phyloP scores from a whole-genome alignment of 1,140 invertebrate genomes.

The Cyphomyrmex costatus region DNA sequence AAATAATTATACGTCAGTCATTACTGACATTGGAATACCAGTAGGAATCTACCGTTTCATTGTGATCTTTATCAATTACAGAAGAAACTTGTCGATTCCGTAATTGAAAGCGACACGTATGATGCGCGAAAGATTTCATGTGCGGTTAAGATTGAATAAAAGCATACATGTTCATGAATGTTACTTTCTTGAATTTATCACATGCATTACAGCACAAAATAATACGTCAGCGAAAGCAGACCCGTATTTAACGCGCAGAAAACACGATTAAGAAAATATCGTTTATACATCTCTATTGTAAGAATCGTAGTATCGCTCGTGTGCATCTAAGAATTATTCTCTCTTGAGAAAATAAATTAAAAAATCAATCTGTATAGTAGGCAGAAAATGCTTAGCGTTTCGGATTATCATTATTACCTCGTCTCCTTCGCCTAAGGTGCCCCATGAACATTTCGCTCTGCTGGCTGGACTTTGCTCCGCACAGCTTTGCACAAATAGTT shows the following conservation, averaged over 20 bases:
- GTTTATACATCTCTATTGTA: not conserved
- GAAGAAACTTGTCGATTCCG: slow-evolving; percentile 47
- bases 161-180: slow-evolving; percentile 60
- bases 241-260: slow-evolving; percentile 9
- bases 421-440: slow-evolving; percentile 92
- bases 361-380: not conserved
- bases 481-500: slow-evolving; percentile 95
- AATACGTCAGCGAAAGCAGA: slow-evolving; percentile 44
- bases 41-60: slow-evolving; percentile 20
- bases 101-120: slow-evolving; percentile 55
- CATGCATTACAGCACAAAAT: slow-evolving; percentile 42
- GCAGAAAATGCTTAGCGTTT: not conserved
- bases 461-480: slow-evolving; percentile 95
- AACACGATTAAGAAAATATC: slow-evolving; percentile 12
- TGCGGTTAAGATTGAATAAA: slow-evolving; percentile 50
- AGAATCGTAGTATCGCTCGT: too few species aligned
- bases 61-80: slow-evolving; percentile 43
- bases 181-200: slow-evolving; percentile 58
- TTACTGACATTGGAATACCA: slow-evolving; percentile 46
- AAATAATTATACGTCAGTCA: slow-evolving; percentile 53
- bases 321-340: not conserved
- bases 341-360: not conserved
- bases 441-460: slow-evolving; percentile 93
- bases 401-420: slow-evolving; percentile 85
- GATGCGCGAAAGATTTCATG: slow-evolving; percentile 36